Percentiles rank a stretch among this genome's conserved stretches.
These are phyloP conservation scores for Potamilus streckersoni DNA, from an alignment of 1,140 invertebrate species.

Conservation along the genomic window DNA sequence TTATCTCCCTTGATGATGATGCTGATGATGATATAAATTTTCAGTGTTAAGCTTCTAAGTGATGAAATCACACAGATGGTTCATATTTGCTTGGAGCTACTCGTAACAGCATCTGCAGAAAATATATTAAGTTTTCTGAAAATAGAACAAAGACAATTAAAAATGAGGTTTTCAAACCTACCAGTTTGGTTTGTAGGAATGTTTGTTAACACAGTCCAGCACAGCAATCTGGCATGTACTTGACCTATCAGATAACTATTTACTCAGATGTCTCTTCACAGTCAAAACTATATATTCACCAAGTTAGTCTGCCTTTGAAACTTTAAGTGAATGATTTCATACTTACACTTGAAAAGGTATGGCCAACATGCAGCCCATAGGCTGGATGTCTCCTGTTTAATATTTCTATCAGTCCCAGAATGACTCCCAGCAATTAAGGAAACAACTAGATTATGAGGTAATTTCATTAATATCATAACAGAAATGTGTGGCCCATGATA, in stretches of 20 bases:
- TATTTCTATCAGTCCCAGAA: no score
- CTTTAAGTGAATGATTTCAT: not conserved
- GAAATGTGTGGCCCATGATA: no score
- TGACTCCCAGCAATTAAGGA: no score
- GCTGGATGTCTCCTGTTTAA: no score
- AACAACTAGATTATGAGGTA: no score
- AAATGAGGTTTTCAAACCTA: not conserved
- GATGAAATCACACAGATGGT: conserved; percentile 11
- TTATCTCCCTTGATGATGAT: no score
- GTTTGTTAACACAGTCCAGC: not conserved
- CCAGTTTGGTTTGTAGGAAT: not conserved
- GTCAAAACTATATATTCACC: not conserved
- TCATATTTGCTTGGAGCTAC: conserved; percentile 46
- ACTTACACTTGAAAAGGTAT: no score
- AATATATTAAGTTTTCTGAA: conserved; percentile 47
- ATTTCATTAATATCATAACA: no score
- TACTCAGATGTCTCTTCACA: not conserved
- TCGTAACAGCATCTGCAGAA: conserved; percentile 45
- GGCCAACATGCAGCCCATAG: no score
- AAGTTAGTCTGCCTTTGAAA: not conserved
- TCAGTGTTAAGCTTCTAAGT: no score
- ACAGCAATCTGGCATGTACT: not conserved
- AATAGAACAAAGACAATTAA: conserved; percentile 17
- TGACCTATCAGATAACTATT: not conserved
- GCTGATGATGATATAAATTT: no score